phyloP scores from a whole-genome alignment of 2,888 invertebrate genomes.

The Synergus japonicus region DNA sequence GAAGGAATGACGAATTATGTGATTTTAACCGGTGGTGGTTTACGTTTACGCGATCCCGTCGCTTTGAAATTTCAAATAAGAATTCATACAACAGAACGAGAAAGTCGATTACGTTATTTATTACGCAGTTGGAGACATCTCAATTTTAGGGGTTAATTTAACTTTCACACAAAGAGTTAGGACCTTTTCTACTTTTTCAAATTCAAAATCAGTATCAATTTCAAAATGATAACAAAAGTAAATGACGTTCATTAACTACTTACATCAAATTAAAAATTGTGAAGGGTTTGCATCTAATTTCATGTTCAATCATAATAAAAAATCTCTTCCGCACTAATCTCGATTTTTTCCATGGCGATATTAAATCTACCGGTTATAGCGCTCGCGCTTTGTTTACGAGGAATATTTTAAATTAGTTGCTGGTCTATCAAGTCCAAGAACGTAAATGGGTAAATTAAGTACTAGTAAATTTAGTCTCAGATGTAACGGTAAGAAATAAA shows the following conservation, averaged over 20 bases:
- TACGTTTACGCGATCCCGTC: constrained; percentile 46
- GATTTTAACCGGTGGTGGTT: constrained; percentile 52
- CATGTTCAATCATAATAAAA: background rate
- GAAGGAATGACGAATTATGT: constrained; percentile 48
- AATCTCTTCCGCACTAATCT: background rate
- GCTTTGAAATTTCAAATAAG: constrained; percentile 35
- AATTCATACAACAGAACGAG: constrained; percentile 9
- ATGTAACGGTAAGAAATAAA: constrained; percentile 40
- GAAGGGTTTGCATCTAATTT: background rate
- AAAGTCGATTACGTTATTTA: constrained; percentile 46
- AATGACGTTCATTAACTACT: background rate
- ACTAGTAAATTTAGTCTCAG: constrained; percentile 32
- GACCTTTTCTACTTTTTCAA: constrained; percentile 13
- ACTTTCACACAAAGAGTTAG: background rate
- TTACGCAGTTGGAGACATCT: constrained; percentile 50
- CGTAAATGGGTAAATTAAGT: constrained; percentile 38
- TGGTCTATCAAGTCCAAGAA: constrained; percentile 33
- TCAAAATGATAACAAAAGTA: background rate
- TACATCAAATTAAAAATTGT: background rate
- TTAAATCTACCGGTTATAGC: background rate
- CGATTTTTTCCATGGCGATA: background rate
- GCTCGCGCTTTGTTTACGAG: constrained; percentile 24
- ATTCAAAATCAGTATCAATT: background rate
- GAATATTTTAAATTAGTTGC: constrained; percentile 36
- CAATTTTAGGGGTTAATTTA: constrained; percentile 21